phyloP scores from a whole-genome alignment of 2,888 invertebrate species.

The Adineta ricciae region DNA sequence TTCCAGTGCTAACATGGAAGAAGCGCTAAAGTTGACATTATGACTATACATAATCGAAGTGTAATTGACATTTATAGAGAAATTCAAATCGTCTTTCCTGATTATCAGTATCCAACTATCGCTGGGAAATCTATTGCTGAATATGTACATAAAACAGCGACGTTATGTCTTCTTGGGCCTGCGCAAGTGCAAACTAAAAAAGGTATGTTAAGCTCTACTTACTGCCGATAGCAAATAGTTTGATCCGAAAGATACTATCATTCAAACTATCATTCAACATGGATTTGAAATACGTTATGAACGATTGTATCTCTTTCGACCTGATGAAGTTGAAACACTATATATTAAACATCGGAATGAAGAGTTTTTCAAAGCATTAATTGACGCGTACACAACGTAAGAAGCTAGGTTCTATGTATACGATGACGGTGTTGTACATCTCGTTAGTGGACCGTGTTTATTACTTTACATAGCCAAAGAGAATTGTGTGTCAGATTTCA shows the following conservation, averaged over 20 bases:
- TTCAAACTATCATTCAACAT: neutral
- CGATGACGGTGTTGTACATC: no score
- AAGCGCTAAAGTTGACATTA: neutral
- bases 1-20: neutral
- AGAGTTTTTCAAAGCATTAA: neutral
- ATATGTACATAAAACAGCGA: neutral
- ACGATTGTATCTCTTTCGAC: neutral
- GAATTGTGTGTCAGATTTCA: neutral
- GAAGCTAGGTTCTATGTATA: neutral
- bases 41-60: neutral
- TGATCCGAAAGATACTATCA: neutral
- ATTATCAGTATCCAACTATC: neutral
- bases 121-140: neutral
- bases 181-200: neutral
- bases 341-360: conserved; percentile 15
- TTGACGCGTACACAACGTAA: neutral
- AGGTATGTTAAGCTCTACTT: neutral
- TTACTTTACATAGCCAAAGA: neutral
- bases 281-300: conserved; percentile 5
- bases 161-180: neutral
- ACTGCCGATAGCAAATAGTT: neutral
- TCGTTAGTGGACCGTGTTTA: neutral
- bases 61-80: neutral
- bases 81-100: neutral
- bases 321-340: neutral